Base-by-base conservation (phyloP, 2,888 invertebrate species). In the Polietes domitor region DNA sequence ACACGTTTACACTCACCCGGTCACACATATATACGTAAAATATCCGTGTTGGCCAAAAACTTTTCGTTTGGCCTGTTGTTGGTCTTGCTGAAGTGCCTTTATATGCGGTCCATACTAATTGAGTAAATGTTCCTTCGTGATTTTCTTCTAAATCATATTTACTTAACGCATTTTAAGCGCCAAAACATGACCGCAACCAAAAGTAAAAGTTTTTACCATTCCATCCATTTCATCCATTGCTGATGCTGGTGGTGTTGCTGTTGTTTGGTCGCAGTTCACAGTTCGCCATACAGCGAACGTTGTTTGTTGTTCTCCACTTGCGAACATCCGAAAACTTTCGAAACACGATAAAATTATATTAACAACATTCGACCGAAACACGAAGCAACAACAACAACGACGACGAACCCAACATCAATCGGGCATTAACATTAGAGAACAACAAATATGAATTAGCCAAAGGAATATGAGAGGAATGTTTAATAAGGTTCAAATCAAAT, bases 51-150 rank as follows among this genome's bases (percentile, higher is more conserved):
- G 47, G 47, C 41, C 70, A 32, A 68, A 79, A 79, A 76, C 5
- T 78, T 79, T 79, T 72, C 32, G n/a, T n/a, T 28, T 58, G 37
- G 7, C 5, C 32, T 37, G 37, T 7, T 37, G 37, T 37, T 17
- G 15, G 24, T 61, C 3, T 72, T 71, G 63, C 53, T 76, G 53
- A 80, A 80, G 68, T 55, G 53, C 41, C 50, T 78, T 77, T 80
- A 37, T 80, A 58, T 80, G 83, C 58, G 77, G 75, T 78, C 77
- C 80, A 84, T 84, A 80, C 77, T 80, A 84, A 84, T 80, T 80
- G 77, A 80, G 77, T 68, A 80, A 77, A 80, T 78, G 65, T 75
- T 78, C 24, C 58, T 71, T 84, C 72, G 77, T 77, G 75, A 78
- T 80, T 77, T 77, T 78, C 77, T 76, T 68, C 55, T 41, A 80